Conservation (phyloP, 1,140 invertebrate genomes). For the Cepaea nemoralis region DNA sequence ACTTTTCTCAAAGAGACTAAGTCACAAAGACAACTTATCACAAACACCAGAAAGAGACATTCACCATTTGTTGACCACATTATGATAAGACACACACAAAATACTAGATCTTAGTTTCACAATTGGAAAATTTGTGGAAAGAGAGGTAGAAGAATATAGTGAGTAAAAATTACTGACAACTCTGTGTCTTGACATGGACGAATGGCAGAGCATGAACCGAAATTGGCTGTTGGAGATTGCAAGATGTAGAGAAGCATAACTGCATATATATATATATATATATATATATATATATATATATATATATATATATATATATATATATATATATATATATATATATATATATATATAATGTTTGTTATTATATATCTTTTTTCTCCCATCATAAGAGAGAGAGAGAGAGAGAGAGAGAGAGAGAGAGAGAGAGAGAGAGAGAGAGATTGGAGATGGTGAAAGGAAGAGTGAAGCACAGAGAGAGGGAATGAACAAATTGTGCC, state of each 20-base stretch:
- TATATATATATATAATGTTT: no score
- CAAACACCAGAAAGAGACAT: no score
- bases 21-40: no score
- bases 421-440: no score
- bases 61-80: neutral
- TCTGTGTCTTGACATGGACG: neutral
- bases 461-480: no score
- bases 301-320: slow-evolving; percentile 2
- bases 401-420: neutral
- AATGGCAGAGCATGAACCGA: neutral
- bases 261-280: no score
- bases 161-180: neutral
- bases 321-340: neutral
- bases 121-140: neutral
- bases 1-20: neutral
- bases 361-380: neutral
- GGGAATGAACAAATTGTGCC: no score
- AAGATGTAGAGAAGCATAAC: no score
- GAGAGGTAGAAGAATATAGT: neutral
- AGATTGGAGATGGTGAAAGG: no score
- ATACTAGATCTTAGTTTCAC: neutral
- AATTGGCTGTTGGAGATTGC: no score
- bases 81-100: neutral
- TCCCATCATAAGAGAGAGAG: neutral
- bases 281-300: slow-evolving; percentile 31